phyloP scores from a whole-genome alignment of 2,888 invertebrate species.

The Nymphalis c-album region DNA sequence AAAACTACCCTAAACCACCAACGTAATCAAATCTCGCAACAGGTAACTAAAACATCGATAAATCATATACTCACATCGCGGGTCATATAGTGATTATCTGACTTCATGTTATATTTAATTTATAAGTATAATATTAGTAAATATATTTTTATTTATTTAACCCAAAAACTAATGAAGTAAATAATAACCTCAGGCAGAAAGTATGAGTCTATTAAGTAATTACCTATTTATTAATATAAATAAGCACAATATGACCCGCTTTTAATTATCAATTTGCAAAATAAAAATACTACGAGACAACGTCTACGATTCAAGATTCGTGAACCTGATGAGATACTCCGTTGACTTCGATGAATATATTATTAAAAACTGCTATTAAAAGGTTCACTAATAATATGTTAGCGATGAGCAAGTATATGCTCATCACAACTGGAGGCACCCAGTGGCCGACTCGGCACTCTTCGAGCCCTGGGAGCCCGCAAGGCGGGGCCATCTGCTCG shows the following conservation, averaged over 20 bases:
- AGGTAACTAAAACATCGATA: conserved; percentile 52
- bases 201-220: background rate
- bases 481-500: conserved; percentile 95
- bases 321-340: conserved; percentile 95
- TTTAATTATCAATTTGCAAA: conserved; percentile 16
- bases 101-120: background rate
- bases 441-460: conserved; percentile 93
- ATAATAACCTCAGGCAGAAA: background rate
- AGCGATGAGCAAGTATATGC: conserved; percentile 96
- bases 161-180: background rate
- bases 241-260: conserved; percentile 30
- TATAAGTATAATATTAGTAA: background rate
- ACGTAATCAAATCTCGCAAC: conserved; percentile 72
- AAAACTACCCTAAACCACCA: conserved; percentile 27
- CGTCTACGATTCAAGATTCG: conserved; percentile 39
- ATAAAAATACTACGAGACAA: conserved; percentile 31
- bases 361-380: conserved; percentile 99
- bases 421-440: conserved; percentile 98
- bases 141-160: background rate
- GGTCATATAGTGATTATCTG: conserved; percentile 31
- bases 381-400: conserved; percentile 98
- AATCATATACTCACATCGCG: conserved; percentile 19
- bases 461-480: conserved; percentile 87
- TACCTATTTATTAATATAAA: background rate
- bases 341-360: conserved; percentile 97